Evolutionary conservation across 2,113 vertebrate species (phyloP).

Genomic region (Muntiacus reevesi): DNA sequence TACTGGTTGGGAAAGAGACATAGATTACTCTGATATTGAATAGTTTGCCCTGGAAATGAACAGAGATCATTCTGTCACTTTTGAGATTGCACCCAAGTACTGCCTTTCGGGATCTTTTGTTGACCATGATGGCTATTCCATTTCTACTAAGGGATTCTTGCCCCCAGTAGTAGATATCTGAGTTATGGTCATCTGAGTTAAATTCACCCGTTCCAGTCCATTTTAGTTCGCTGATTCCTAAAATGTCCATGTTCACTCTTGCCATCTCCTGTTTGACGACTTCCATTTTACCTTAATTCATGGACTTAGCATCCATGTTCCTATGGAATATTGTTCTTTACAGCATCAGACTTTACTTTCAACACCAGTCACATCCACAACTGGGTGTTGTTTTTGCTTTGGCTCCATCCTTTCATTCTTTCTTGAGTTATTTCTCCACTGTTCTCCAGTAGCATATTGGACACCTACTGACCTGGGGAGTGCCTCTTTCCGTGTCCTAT

Average conservation of each 20-base stretch:
- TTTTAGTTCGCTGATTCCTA: not conserved
- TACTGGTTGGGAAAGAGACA: not conserved
- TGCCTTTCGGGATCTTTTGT: not conserved
- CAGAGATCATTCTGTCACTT: not conserved
- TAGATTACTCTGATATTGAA: not conserved
- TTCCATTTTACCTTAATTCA: not conserved
- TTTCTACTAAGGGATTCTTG: not conserved
- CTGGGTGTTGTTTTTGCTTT: not conserved
- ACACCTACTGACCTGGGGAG: not conserved
- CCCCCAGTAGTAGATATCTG: not conserved
- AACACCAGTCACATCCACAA: not conserved
- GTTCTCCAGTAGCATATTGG: not conserved
- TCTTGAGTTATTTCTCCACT: not conserved
- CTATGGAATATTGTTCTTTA: not conserved
- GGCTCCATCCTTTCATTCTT: not conserved
- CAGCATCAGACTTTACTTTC: not conserved
- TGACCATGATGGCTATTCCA: not conserved
- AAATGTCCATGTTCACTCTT: not conserved
- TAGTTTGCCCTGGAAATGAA: not conserved
- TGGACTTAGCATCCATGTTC: not conserved
- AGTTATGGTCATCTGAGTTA: not conserved
- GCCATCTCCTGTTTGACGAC: not conserved
- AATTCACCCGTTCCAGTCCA: not conserved
- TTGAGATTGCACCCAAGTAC: not conserved
- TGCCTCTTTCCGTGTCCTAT: not conserved